A percentile compares a stretch with the other conserved stretches of the same genome.
Conservation (phyloP, 2,888 invertebrate genomes). For the Nipponacmea schrenckii region DNA sequence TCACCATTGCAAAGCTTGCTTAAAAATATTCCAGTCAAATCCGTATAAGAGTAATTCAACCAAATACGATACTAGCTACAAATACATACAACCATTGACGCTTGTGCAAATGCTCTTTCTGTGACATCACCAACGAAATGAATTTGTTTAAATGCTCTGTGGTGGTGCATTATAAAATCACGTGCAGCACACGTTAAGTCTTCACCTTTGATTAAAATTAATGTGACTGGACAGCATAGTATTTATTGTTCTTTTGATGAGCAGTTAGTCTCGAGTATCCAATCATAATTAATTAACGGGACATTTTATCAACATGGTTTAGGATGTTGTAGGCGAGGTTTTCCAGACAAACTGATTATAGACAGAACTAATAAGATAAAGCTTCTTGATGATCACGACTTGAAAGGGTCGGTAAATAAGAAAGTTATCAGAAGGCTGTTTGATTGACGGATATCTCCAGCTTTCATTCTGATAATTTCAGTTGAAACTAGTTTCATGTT, state of each 20-base stretch:
- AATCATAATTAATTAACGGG: constrained; percentile 8
- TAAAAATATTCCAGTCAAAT: too few relatives aligned
- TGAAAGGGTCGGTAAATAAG: neutral
- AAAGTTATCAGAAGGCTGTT: constrained; percentile 5
- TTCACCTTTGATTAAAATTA: neutral
- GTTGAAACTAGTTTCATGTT: constrained; percentile 5
- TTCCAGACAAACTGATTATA: neutral
- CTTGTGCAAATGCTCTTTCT: too few relatives aligned
- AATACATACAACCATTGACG: too few relatives aligned
- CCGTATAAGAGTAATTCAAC: too few relatives aligned
- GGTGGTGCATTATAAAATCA: neutral
- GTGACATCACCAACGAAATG: too few relatives aligned
- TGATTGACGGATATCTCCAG: neutral
- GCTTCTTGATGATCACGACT: neutral
- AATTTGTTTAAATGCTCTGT: too few relatives aligned
- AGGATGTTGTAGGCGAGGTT: neutral
- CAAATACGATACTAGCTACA: too few relatives aligned
- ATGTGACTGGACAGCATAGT: neutral
- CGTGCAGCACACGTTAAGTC: neutral
- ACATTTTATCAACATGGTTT: neutral
- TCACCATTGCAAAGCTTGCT: too few relatives aligned
- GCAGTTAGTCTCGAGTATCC: neutral
- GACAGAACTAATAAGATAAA: neutral
- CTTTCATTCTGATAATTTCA: neutral
- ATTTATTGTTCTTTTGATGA: constrained; percentile 5